These are phyloP conservation scores for Lepidotrigona ventralis DNA, from an alignment of 1,140 invertebrate genomes.

Conservation along the genomic window DNA sequence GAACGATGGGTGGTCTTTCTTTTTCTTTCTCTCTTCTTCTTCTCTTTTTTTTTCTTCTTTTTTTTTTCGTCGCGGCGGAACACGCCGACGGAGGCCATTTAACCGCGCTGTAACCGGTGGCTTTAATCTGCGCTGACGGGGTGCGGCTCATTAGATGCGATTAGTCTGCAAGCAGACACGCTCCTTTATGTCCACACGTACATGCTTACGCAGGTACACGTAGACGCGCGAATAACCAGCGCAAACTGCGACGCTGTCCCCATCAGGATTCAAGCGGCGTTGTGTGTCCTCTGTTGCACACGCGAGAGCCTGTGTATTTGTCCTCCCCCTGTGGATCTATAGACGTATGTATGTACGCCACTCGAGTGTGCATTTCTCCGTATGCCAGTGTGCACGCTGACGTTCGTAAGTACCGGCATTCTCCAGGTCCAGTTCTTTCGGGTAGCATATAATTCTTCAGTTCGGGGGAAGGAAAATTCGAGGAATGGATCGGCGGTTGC, in stretches of 20 bases:
- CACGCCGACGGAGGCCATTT: conserved; percentile 42
- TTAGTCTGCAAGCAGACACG: conserved; percentile 64
- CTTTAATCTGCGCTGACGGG: conserved; percentile 67
- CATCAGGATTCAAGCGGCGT: conserved; percentile 58
- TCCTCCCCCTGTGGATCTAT: conserved; percentile 4
- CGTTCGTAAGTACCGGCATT: neutral
- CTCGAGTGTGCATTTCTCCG: neutral
- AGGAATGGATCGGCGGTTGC: too few species aligned
- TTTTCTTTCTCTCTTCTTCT: too few species aligned
- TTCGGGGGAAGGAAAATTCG: too few species aligned
- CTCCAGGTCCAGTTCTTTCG: too few species aligned
- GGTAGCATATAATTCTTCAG: too few species aligned
- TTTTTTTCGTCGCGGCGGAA: neutral
- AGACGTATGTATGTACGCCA: neutral
- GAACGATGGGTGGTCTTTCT: neutral
- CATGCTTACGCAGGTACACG: conserved; percentile 29
- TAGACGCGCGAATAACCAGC: conserved; percentile 44
- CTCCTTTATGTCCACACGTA: conserved; percentile 56
- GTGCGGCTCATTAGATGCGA: conserved; percentile 71
- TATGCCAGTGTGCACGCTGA: too few species aligned
- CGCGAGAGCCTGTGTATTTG: conserved; percentile 24
- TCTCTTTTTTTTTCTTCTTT: neutral
- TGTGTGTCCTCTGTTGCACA: conserved; percentile 26
- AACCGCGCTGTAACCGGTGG: conserved; percentile 57
- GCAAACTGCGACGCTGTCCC: conserved; percentile 50